Base-by-base conservation (phyloP, 1,140 invertebrate genomes). In the Chionoecetes opilio region DNA sequence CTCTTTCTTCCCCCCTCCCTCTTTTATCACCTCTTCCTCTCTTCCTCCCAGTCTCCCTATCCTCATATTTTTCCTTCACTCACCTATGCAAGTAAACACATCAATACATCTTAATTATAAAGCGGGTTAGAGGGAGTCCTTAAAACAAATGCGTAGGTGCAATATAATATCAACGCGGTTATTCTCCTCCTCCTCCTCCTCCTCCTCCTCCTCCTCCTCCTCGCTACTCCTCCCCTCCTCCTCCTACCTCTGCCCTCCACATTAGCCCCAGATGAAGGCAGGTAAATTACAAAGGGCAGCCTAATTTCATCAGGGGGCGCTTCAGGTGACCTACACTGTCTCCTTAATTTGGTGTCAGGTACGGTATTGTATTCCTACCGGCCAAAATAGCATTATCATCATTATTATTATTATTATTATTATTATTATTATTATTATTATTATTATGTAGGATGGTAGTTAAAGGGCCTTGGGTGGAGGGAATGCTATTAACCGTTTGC, bases 291-390 rank as follows among this genome's bases (percentile, higher is more conserved):
- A 11, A 0, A 11, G 63, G 63, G 11, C n/a, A 21, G 63, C 41
- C 63, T 75, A 75, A 75, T 75, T 75, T n/a, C 63, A 75, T 5
- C 63, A n/a, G 63, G 26, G 21, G 11, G 8, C 21, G 63, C 63
- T 0, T 75, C 63, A 21, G 63, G 63, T 75, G 63, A 75, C 63
- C 63, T 75, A 21, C 63, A 53, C 11, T 46, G 21, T 5, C 63
- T n/a, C 63, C 63, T 75, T 75, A 75, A 75, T 75, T 75, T 75
- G 63, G 63, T 75, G 63, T 75, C 63, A 75, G 63, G 63, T 75
- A 26, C 21, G n/a, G 63, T 75, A 75, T 75, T 75, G n/a, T 17
- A 26, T 75, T 75, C 53, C 63, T 75, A n/a, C 63, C 8, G 63
- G 21, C 1, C 63, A 75, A n/a, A 2, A n/a, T n/a, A n/a, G n/a